A percentile compares a stretch with the other conserved stretches of the same genome.
Conservation (phyloP, 2,888 invertebrate genomes). For the Listrodromus nycthemerus region DNA sequence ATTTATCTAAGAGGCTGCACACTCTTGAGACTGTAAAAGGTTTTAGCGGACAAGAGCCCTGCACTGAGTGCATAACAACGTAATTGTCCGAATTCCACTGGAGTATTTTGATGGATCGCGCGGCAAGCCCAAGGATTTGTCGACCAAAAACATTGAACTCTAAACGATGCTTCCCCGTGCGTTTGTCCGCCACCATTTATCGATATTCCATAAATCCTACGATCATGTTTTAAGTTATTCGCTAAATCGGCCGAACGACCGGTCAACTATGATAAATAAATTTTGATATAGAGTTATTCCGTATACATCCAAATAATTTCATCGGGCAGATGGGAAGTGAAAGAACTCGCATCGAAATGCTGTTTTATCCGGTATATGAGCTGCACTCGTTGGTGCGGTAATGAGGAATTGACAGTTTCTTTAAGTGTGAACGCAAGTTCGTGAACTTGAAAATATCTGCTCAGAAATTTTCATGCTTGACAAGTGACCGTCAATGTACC, state of each 20-base stretch:
- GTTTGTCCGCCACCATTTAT: slow-evolving; percentile 19
- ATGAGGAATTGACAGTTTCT: neutral
- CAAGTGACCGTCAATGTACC: too few relatives aligned
- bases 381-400: neutral
- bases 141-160: neutral
- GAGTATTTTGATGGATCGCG: slow-evolving; percentile 34
- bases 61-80: slow-evolving; percentile 65
- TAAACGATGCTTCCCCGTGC: slow-evolving; percentile 15
- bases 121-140: slow-evolving; percentile 7
- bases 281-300: slow-evolving; percentile 62
- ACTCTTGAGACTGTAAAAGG: slow-evolving; percentile 63
- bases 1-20: slow-evolving; percentile 23
- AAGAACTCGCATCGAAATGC: slow-evolving; percentile 49
- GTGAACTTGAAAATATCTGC: too few relatives aligned
- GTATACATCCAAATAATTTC: slow-evolving; percentile 49
- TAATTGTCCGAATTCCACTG: slow-evolving; percentile 57
- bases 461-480: too few relatives aligned
- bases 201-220: slow-evolving; percentile 35
- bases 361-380: slow-evolving; percentile 15
- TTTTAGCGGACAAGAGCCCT: slow-evolving; percentile 45
- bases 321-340: neutral
- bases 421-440: neutral
- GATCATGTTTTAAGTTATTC: slow-evolving; percentile 65
- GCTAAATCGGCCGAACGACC: slow-evolving; percentile 34
- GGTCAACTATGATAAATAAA: slow-evolving; percentile 54